Evolutionary conservation across 1,140 invertebrate genomes (phyloP).

Genomic region (Drosophila jambulina): DNA sequence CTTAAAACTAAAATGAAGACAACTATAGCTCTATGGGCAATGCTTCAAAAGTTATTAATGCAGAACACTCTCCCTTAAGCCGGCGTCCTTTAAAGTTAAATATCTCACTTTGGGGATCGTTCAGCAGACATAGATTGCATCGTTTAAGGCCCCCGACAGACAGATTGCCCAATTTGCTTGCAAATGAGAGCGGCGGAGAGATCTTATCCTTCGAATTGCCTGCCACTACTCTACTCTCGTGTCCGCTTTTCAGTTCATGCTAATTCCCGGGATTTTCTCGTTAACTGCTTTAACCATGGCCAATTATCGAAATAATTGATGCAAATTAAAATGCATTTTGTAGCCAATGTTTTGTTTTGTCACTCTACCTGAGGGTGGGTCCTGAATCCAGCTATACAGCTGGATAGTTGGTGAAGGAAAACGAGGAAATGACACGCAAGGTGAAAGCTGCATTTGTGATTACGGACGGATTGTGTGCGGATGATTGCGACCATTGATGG

Average conservation of each 20-base stretch:
- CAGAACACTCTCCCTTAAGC: background rate
- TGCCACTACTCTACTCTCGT: conserved; percentile 15
- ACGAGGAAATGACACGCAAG: conserved; percentile 27
- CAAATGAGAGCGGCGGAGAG: conserved; percentile 1
- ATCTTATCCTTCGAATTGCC: conserved; percentile 22
- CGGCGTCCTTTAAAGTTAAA: background rate
- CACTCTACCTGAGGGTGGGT: conserved; percentile 14
- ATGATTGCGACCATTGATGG: conserved; percentile 76
- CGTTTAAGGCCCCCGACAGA: background rate
- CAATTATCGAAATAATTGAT: conserved; percentile 67
- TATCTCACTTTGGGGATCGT: conserved; percentile 10
- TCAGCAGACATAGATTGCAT: background rate
- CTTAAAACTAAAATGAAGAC: background rate
- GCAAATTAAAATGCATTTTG: conserved; percentile 68
- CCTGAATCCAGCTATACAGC: background rate
- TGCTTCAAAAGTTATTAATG: background rate
- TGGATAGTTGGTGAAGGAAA: background rate
- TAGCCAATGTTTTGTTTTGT: conserved; percentile 37
- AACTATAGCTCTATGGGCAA: background rate
- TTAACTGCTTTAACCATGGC: conserved; percentile 12
- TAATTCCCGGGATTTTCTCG: conserved; percentile 29
- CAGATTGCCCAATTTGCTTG: conserved; percentile 32
- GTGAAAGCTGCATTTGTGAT: conserved; percentile 20
- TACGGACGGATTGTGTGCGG: conserved; percentile 34
- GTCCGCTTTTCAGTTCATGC: background rate